Percentiles rank a stretch among this genome's conserved stretches.
These are phyloP conservation scores for Pluvialis apricaria DNA, from an alignment of 2,113 vertebrate species.

Conservation along the genomic window DNA sequence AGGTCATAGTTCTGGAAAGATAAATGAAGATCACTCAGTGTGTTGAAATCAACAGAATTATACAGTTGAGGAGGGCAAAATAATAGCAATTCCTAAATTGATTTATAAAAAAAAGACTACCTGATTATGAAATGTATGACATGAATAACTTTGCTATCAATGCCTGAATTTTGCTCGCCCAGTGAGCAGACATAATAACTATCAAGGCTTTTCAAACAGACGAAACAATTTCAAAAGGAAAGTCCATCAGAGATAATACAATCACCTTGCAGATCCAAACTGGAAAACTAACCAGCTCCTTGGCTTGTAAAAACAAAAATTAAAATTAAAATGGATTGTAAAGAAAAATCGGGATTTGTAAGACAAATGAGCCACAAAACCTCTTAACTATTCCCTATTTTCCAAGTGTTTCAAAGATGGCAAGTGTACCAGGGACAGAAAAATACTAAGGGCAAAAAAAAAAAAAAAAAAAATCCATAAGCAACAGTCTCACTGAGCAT, in stretches of 20 bases:
- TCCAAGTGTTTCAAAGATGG: neutral
- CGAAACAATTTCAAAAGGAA: neutral
- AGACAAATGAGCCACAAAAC: neutral
- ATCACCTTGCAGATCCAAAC: neutral
- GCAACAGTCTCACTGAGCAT: neutral
- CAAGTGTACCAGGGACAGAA: neutral
- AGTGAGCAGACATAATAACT: neutral
- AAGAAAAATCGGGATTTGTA: neutral
- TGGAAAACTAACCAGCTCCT: neutral
- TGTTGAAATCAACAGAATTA: neutral
- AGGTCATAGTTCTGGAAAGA: neutral
- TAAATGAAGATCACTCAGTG: neutral
- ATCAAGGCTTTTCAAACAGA: neutral
- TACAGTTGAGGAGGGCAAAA: neutral
- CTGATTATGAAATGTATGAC: neutral
- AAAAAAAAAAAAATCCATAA: neutral
- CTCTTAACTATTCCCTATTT: neutral
- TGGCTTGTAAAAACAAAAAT: neutral
- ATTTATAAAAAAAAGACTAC: neutral
- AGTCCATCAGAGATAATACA: neutral
- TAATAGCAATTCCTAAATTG: neutral
- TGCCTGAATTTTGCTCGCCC: neutral
- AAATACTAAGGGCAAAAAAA: neutral
- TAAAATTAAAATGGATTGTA: neutral
- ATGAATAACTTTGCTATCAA: neutral